Percentiles rank a stretch among this genome's conserved stretches.
phyloP scores from a whole-genome alignment of 2,113 vertebrate genomes.

The Melanotaenia duboulayi region DNA sequence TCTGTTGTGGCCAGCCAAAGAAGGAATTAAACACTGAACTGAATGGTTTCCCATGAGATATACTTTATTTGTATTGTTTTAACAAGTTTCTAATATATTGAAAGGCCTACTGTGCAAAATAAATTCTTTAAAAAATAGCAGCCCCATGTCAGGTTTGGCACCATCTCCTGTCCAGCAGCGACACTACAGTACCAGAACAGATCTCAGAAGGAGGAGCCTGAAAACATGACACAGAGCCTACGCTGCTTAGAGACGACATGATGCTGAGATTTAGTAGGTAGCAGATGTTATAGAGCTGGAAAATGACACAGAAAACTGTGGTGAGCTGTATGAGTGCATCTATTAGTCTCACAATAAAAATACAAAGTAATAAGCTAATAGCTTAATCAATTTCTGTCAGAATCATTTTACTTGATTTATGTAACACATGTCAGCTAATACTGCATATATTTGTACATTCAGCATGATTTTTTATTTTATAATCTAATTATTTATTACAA shows the following conservation, averaged over 20 bases:
- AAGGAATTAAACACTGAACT: neutral
- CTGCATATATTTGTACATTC: no score
- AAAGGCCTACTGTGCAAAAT: neutral
- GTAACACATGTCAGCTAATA: no score
- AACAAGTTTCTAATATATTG: neutral
- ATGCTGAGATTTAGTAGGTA: neutral
- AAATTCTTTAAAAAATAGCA: neutral
- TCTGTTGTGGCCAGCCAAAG: constrained; percentile 10
- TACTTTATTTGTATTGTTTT: accelerated
- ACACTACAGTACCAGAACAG: constrained; percentile 47
- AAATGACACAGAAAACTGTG: no score
- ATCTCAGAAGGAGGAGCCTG: constrained; percentile 11
- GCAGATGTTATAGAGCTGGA: neutral
- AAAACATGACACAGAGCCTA: neutral
- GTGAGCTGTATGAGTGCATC: neutral
- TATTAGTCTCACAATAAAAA: no score
- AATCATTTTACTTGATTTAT: no score
- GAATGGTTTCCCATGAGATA: neutral
- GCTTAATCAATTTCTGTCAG: no score
- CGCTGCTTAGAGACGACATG: neutral
- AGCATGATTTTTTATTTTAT: no score
- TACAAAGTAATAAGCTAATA: no score
- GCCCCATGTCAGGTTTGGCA: constrained; percentile 69
- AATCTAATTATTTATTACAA: no score
- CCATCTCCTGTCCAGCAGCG: constrained; percentile 75